Evolutionary conservation across 2,888 invertebrate genomes (phyloP), one percentile per base, ranked within the genome.

Genomic region (Theodoxus fluviatilis): DNA sequence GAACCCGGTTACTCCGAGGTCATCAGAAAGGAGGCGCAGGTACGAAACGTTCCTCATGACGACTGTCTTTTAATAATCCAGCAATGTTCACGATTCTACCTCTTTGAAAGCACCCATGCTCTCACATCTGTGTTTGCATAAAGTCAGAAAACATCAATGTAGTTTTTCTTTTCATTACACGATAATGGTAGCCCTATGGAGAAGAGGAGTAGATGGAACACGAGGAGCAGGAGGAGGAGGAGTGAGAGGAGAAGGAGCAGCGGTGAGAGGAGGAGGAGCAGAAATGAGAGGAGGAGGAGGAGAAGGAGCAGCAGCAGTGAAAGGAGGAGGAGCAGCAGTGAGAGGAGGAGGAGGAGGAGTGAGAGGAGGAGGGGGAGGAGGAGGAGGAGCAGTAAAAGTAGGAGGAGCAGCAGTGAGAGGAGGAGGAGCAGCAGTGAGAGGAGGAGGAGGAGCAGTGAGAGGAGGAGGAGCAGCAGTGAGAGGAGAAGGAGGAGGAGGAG

Each of bases 271-370:
- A 43, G 28, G 12, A 31, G n/a, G 49, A 47, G 47, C n/a, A 15
- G 28, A 31, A 18, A 31, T 25, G 7, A 9, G 40, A 2, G 35
- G 40, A 4, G 35, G 6, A 37, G 28, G 9, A 28, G 6, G 40
- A 43, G 25, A 3, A 37, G 66, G 28, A 6, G 18, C 9, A 49
- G 52, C 7, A 52, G 55, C 15, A 47, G 67, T 7, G 35, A 37
- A 2, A 49, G 49, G n/a, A 4, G 49, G n/a, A 49, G 49, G 3
- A 49, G 49, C 25, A 9, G 49, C 25, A 49, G 49, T 6, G 25
- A 25, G n/a, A 49, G 49, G n/a, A 49, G 49, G n/a, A 49, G 49
- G n/a, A 49, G 49, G n/a, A 49, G 49, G n/a, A 49, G 49, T 49
- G 25, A 25, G n/a, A 49, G 3, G n/a, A 9, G 49, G 3, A 49